Base-by-base conservation (phyloP, 2,888 invertebrate genomes). In the Macaria liturata region DNA sequence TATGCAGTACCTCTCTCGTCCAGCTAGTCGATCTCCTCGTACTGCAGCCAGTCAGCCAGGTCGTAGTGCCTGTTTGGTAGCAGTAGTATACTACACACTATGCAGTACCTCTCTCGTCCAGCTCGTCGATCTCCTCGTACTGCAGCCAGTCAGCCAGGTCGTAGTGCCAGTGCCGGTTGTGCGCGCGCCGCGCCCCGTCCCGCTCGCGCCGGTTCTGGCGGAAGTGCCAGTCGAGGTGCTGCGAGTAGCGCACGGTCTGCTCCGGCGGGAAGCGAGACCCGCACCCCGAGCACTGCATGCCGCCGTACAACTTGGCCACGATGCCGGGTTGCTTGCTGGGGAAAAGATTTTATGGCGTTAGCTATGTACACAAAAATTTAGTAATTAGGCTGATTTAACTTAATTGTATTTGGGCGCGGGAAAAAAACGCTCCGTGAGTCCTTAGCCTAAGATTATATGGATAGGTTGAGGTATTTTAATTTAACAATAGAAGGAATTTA, bases 221-320 rank as follows among this genome's bases (percentile, higher is more conserved):
- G 91, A 99, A 99, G 91, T 99, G 99, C 99, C 99, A 99, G 91
- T 99, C 99, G 61, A 99, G 93, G 89, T 99, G 99, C 81, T 97
- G 97, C 73, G 96, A 96, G 87, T 99, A 99, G 64, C 96, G 95
- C 68, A 96, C 96, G 6, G 96, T 97, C 77, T 96, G 96, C 85
- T 97, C 97, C 0, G 97, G 96, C 9, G 97, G 96, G 88, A 99
- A 99, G 47, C 99, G 94, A 61, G 97, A 95, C 39, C 99, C 99
- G 88, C 99, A 99, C 52, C 98, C 97, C 66, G 97, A 96, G 89
- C 99, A 99, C 80, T 98, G 99, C 94, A 98, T 96, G 45, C 99
- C 99, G 57, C 95, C 94, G 86, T 97, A 98, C 32, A 98, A 87
- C 5, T 87, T 84, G 0, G 93, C 76, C 9, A 97, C 94, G 8